Evolutionary conservation across 1,140 invertebrate genomes (phyloP), one percentile per base, ranked within the genome.

Genomic region (Pissodes strobi): DNA sequence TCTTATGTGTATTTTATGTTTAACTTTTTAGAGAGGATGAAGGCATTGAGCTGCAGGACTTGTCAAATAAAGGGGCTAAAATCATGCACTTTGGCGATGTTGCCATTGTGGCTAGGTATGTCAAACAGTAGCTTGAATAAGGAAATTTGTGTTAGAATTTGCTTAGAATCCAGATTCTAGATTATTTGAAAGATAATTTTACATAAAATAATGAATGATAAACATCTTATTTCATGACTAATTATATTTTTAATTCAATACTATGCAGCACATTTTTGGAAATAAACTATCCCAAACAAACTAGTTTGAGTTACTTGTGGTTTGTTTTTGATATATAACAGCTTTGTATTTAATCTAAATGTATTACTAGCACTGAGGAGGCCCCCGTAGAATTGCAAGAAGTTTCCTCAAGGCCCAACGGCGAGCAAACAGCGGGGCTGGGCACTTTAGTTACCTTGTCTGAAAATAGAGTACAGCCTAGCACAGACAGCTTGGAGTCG

Each of bases 331-430:
- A n/a, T n/a, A n/a, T n/a, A n/a, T n/a, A n/a, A n/a, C n/a, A n/a
- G n/a, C n/a, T n/a, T n/a, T n/a, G n/a, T n/a, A n/a, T n/a, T n/a
- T n/a, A n/a, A n/a, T n/a, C n/a, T n/a, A n/a, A n/a, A n/a, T n/a
- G n/a, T n/a, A n/a, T n/a, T n/a, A n/a, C n/a, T 73, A 88, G 87
- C 59, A 83, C 88, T 69, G 87, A 88, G 66, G 90, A 92, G 77
- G 89, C 88, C n/a, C n/a, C n/a, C 18, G 92, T 95, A 77, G 93
- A 95, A 79, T 82, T 95, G 79, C 88, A 92, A 81, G 88, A 66
- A 39, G 12, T 60, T 6, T 45, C 55, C 1, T 10, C 60, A 19
- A 57, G 48, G 17, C 30, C 8, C 17, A 45, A 48, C 27, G 12
- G 12, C 8, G 41, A 34, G 22, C 59, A 62, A 38, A 15, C 61